Evolutionary conservation across 30 jellyfish, hydroid and myxozoan genomes (phyloP).

Genomic region (Pseudorhiza aurosa): DNA sequence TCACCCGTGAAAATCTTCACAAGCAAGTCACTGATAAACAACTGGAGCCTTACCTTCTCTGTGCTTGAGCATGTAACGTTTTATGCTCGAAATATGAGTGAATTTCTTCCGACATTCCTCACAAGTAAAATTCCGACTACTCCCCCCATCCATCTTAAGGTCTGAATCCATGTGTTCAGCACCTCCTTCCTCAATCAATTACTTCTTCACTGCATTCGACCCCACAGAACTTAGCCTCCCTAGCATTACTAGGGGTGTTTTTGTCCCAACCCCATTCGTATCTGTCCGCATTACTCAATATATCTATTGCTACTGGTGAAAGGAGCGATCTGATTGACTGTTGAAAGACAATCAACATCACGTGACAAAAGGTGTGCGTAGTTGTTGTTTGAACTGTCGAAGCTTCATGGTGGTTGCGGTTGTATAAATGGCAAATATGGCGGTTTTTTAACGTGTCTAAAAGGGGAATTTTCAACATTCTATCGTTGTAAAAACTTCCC

Average conservation of each 20-base stretch:
- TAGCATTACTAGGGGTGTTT: too few species aligned
- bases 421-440: conserved; percentile 65
- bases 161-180: background rate
- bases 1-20: too few species aligned
- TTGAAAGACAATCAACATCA: background rate
- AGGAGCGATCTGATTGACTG: too few species aligned
- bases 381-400: conserved; percentile 42
- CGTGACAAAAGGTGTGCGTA: conserved; percentile 60
- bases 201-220: too few species aligned
- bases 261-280: too few species aligned
- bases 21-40: conserved; percentile 58
- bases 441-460: conserved; percentile 15
- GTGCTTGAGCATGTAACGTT: conserved; percentile 75
- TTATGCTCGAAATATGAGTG: conserved; percentile 66
- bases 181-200: background rate
- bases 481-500: background rate
- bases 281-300: too few species aligned
- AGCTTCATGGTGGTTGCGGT: conserved; percentile 63
- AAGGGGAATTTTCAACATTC: background rate
- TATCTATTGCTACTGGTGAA: too few species aligned
- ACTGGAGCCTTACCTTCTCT: conserved; percentile 30
- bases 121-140: conserved; percentile 32
- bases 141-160: background rate
- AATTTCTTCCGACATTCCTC: conserved; percentile 61
- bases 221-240: too few species aligned